Percentiles rank a stretch among this genome's conserved stretches.
Conservation (phyloP, 2,113 vertebrate species). For the Promerops cafer region DNA sequence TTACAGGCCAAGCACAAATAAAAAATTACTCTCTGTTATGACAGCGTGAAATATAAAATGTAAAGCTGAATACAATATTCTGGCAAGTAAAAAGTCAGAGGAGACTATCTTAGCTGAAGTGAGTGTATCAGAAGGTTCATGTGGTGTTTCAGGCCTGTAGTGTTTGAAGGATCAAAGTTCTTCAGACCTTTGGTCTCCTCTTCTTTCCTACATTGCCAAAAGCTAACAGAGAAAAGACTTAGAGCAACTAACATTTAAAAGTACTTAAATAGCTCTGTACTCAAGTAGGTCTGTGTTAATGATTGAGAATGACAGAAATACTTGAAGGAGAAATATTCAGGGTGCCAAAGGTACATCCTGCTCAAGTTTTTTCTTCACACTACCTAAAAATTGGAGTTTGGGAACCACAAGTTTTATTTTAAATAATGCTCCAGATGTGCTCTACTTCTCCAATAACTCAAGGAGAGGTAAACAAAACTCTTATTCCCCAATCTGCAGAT, state of each 20-base stretch:
- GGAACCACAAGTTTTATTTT: not conserved
- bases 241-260: not conserved
- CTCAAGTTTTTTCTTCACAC: not conserved
- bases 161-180: not conserved
- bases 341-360: not conserved
- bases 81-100: not conserved
- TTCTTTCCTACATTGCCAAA: not conserved
- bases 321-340: not conserved
- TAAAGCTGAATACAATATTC: not conserved
- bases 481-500: not conserved
- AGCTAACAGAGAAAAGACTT: not conserved
- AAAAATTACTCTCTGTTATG: not conserved
- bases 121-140: not conserved
- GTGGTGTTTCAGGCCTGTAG: not conserved
- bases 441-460: not conserved
- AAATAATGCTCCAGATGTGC: not conserved
- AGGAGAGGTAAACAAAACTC: not conserved
- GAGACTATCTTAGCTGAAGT: not conserved
- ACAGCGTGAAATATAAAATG: not conserved
- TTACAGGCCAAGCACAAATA: not conserved
- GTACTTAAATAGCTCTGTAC: not conserved
- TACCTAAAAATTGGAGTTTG: not conserved
- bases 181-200: not conserved
- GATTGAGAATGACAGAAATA: not conserved
- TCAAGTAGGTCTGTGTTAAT: not conserved